Conservation (phyloP, 2,113 vertebrate species). For the Falco punctatus region DNA sequence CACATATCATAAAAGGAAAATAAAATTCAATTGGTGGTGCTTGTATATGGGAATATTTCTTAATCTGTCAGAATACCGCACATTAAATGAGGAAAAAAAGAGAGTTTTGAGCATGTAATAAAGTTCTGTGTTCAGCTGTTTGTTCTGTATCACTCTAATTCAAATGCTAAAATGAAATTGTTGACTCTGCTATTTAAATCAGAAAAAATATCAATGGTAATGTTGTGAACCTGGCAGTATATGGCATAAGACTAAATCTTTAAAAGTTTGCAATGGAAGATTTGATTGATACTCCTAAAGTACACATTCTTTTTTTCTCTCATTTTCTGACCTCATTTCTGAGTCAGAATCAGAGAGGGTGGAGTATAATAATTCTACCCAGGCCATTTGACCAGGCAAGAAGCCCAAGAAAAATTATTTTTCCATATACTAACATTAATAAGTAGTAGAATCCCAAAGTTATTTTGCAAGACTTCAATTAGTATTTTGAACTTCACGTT, state of each 20-base stretch:
- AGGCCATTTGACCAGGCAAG: conserved; percentile 38
- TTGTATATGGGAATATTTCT: not conserved
- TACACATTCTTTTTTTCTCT: not conserved
- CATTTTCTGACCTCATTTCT: conserved; percentile 54
- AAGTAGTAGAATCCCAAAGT: conserved; percentile 15
- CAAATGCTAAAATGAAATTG: not conserved
- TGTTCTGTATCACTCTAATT: not conserved
- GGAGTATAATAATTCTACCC: conserved; percentile 43
- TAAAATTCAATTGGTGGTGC: not conserved
- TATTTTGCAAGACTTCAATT: conserved; percentile 24
- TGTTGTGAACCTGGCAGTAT: not conserved
- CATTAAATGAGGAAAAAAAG: not conserved
- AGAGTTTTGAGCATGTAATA: not conserved
- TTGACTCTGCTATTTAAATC: not conserved
- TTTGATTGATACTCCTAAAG: conserved; percentile 12
- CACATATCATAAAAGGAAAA: not conserved
- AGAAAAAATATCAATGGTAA: not conserved
- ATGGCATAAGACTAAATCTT: not conserved
- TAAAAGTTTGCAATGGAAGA: not conserved
- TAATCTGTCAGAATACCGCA: not conserved
- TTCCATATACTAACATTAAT: conserved; percentile 37
- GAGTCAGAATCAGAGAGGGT: conserved; percentile 47
- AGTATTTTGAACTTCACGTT: not conserved
- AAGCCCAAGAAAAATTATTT: conserved; percentile 41
- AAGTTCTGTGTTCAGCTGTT: not conserved